Conservation (phyloP, 2,888 invertebrate genomes). For the Drymonia ruficornis region DNA sequence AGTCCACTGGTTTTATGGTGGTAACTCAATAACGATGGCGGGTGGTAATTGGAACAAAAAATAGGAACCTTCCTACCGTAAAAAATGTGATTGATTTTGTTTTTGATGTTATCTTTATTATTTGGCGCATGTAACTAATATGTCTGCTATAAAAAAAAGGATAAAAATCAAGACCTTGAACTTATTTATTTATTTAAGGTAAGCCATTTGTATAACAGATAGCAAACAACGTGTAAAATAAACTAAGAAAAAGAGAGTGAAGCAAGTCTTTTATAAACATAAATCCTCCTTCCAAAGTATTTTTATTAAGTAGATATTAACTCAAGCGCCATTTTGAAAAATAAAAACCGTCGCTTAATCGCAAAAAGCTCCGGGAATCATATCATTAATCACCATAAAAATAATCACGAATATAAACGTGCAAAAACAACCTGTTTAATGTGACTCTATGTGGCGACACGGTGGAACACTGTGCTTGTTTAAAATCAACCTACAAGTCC, state of each 20-base stretch:
- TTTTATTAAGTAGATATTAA: no score
- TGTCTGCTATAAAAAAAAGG: neutral
- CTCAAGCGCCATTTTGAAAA: neutral
- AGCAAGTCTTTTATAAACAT: no score
- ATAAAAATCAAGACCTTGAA: neutral
- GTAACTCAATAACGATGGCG: slow-evolving; percentile 2
- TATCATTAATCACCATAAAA: slow-evolving; percentile 7
- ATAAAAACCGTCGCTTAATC: neutral
- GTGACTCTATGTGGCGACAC: neutral
- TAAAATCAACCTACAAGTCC: no score
- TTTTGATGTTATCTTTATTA: slow-evolving; percentile 2
- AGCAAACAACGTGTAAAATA: no score
- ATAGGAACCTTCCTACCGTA: no score
- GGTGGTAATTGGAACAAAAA: slow-evolving; percentile 7
- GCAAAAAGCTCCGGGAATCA: neutral
- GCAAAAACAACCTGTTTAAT: neutral
- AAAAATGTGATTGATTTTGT: neutral
- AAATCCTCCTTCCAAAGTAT: no score
- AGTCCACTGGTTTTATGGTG: slow-evolving; percentile 3
- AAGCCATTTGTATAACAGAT: no score
- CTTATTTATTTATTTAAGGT: no score
- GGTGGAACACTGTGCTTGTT: slow-evolving; percentile 3
- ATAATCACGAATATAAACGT: neutral
- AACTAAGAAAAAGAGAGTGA: no score
- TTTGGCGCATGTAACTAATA: slow-evolving; percentile 1